These are phyloP conservation scores for Chloroclystis v-ata DNA, from an alignment of 2,888 invertebrate species.

Conservation along the genomic window DNA sequence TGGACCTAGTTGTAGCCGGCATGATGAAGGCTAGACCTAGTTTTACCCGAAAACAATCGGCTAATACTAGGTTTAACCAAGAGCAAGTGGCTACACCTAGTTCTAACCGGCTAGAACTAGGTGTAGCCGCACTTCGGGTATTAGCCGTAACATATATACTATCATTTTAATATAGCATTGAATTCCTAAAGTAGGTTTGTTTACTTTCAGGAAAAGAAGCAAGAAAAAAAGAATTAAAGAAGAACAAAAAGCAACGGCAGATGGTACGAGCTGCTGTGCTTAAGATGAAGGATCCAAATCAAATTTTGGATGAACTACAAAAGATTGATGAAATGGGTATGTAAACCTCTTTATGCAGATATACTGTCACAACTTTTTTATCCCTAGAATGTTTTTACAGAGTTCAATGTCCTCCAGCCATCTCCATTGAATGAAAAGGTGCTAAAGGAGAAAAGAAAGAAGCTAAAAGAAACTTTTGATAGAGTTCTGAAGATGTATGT, in stretches of 20 bases:
- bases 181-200: too few species aligned
- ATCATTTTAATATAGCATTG: too few species aligned
- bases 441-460: slow-evolving; percentile 96
- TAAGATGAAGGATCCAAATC: slow-evolving; percentile 98
- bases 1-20: too few species aligned
- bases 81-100: too few species aligned
- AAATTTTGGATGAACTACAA: slow-evolving; percentile 96
- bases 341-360: slow-evolving; percentile 25
- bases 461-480: slow-evolving; percentile 95
- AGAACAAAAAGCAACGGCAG: slow-evolving; percentile 98
- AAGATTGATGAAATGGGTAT: slow-evolving; percentile 99
- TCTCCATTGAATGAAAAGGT: slow-evolving; percentile 98
- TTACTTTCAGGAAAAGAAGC: slow-evolving; percentile 99
- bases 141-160: too few species aligned
- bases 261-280: slow-evolving; percentile 97
- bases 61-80: too few species aligned
- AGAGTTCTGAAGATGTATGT: slow-evolving; percentile 97
- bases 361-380: too few species aligned
- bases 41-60: too few species aligned
- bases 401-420: slow-evolving; percentile 95
- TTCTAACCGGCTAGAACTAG: too few species aligned
- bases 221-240: slow-evolving; percentile 97
- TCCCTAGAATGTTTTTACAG: too few species aligned
- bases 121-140: too few species aligned
- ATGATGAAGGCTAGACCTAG: too few species aligned